phyloP scores from a whole-genome alignment of 2,797 vertebrate species.

The Rhinoraja longicauda region DNA sequence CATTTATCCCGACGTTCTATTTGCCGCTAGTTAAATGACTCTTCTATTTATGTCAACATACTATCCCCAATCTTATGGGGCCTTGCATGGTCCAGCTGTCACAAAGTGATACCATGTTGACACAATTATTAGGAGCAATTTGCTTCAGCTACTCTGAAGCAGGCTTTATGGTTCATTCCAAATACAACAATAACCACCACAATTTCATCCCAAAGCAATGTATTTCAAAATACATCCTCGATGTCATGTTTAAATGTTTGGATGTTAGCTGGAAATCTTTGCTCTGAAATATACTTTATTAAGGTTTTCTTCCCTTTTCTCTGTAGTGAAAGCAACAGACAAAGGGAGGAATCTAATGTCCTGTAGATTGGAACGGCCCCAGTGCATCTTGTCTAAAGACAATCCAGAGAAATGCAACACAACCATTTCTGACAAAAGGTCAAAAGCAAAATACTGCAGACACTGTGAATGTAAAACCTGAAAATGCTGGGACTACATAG shows the following conservation, averaged over 20 bases:
- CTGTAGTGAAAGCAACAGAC: too few species aligned
- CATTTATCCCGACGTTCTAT: too few species aligned
- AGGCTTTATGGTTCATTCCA: background rate
- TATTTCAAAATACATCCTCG: background rate
- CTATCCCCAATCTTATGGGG: too few species aligned
- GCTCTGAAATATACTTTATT: background rate
- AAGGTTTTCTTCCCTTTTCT: too few species aligned
- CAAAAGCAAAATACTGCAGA: too few species aligned
- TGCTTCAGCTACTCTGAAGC: background rate
- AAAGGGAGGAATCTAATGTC: background rate
- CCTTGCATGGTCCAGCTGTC: background rate
- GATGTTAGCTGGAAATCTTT: background rate
- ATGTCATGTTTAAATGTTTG: background rate
- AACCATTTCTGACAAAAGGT: too few species aligned
- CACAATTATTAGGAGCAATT: background rate
- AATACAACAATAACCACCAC: background rate
- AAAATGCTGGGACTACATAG: too few species aligned
- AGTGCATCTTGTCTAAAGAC: background rate
- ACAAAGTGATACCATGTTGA: background rate
- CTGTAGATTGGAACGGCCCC: background rate
- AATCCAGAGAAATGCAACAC: background rate
- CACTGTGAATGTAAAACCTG: too few species aligned
- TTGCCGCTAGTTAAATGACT: too few species aligned
- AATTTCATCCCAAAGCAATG: background rate
- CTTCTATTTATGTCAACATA: too few species aligned